Evolutionary conservation across 2,888 invertebrate genomes (phyloP), one percentile per base, ranked within the genome.

Genomic region (Saturnia japonica): DNA sequence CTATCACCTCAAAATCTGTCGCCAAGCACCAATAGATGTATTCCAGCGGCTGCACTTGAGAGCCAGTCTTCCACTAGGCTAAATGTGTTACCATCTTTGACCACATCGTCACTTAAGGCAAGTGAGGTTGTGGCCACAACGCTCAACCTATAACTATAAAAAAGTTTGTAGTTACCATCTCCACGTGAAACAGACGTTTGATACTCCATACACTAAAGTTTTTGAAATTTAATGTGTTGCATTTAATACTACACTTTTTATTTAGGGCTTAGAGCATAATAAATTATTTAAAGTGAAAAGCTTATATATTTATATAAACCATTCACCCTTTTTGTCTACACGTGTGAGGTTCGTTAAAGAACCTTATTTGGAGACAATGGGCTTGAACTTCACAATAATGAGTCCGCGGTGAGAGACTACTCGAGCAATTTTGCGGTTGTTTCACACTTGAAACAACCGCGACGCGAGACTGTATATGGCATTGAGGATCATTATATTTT

Each of bases 311-410:
- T n/a, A 76, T 77, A 80, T 79, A 77, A 77, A 78, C 75, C 74
- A 72, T 74, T 75, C 73, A 73, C 74, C 75, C 70, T 72, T 75
- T 81, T 78, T 80, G 78, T 80, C 77, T 78, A 82, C 79, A 82
- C 86, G 85, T 91, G 90, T 91, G 90, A 87, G 91, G 87, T 91
- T 90, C 88, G 87, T 89, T 90, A 93, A 92, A 89, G 89, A 92
- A 91, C 90, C 93, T 92, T 93, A 91, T 93, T 93, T 91, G 85
- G 86, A 84, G 87, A 91, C 93, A 93, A 93, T 91, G 91, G 87
- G 85, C 82, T 80, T 91, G 92, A 92, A 93, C 91, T 87, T 87
- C 88, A 85, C 91, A 92, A 93, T 93, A 93, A 93, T 93, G 92
- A 93, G 93, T 87, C 88, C 88, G 86, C 86, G 85, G 79, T 80